These are phyloP conservation scores for Dromaius novaehollandiae DNA, from an alignment of 2,113 vertebrate species.

Conservation along the genomic window DNA sequence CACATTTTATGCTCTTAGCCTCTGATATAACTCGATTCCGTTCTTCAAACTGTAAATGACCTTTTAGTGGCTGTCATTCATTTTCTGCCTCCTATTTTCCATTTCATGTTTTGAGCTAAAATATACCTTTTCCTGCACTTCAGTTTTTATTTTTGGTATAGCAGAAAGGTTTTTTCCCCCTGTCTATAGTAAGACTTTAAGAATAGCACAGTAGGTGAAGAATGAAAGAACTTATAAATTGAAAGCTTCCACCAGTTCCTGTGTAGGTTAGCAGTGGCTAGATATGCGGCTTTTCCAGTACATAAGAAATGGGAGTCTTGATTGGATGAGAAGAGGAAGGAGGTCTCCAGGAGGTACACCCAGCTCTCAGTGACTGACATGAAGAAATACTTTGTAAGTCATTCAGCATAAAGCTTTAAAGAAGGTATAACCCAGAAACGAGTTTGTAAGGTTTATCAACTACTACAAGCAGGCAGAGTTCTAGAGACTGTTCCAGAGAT, in stretches of 20 bases:
- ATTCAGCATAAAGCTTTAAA: neutral
- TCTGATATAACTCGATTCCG: neutral
- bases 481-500: neutral
- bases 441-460: neutral
- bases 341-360: neutral
- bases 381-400: neutral
- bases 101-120: neutral
- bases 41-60: neutral
- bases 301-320: neutral
- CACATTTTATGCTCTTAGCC: neutral
- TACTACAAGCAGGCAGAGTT: neutral
- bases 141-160: neutral
- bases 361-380: neutral
- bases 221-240: neutral
- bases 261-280: neutral
- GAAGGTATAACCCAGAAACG: neutral
- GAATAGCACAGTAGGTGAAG: neutral
- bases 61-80: neutral
- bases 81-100: neutral
- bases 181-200: neutral
- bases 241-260: neutral
- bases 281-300: neutral
- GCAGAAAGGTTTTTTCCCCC: neutral
- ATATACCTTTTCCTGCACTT: neutral
- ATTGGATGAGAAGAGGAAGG: neutral